These are phyloP conservation scores for Prunella strophiata DNA, from an alignment of 2,797 vertebrate genomes.

Conservation along the genomic window DNA sequence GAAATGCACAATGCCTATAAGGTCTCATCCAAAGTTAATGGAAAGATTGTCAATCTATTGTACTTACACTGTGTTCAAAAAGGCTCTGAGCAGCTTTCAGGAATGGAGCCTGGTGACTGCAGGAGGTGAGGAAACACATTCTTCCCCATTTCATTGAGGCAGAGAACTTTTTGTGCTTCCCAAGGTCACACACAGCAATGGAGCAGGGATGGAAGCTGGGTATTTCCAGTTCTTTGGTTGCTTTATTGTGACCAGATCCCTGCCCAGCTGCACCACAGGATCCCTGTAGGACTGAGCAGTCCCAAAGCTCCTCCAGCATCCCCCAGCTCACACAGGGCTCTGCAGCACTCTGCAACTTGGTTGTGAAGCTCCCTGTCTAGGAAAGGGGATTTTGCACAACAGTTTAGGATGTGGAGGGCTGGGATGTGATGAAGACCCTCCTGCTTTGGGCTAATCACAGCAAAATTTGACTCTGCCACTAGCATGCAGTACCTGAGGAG, in stretches of 20 bases:
- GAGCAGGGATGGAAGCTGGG: not conserved
- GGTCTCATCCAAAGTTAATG: constrained; percentile 40
- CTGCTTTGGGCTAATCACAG: not conserved
- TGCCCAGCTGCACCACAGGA: not conserved
- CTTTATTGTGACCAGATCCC: not conserved
- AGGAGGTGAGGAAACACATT: not conserved
- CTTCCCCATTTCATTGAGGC: not conserved
- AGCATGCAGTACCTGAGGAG: not conserved
- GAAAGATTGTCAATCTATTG: not conserved
- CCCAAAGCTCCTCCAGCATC: not conserved
- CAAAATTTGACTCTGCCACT: not conserved
- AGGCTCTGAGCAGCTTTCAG: constrained; percentile 12
- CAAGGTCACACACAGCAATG: not conserved
- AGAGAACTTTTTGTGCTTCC: not conserved
- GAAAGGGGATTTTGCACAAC: not conserved
- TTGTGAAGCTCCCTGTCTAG: not conserved
- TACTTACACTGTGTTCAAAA: not conserved
- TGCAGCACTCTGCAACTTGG: not conserved
- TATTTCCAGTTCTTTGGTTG: not conserved
- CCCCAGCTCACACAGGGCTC: not conserved
- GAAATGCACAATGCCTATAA: constrained; percentile 21
- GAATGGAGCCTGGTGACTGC: not conserved
- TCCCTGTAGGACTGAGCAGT: accelerated
- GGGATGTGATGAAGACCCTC: not conserved
- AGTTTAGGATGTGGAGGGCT: not conserved